Evolutionary conservation across 2,888 invertebrate genomes (phyloP), one percentile per base, ranked within the genome.

Genomic region (Muschampia plurimacula): DNA sequence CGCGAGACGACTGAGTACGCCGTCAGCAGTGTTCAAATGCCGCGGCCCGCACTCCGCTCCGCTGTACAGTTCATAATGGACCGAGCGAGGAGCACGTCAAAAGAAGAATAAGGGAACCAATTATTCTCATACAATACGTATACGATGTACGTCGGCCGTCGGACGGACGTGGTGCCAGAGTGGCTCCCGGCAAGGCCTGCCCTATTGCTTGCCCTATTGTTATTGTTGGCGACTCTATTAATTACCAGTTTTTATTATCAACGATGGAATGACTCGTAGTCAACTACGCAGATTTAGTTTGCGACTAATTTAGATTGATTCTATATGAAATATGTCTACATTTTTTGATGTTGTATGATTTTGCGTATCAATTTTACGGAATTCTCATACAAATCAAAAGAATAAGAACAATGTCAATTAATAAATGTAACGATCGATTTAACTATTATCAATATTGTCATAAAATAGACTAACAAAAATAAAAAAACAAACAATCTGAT

Each of bases 81-180:
- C 88, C 88, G 88, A 87, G 82, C 92, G 57, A 28, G 10, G 57
- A 57, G 57, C 90, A 90, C 89, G 89, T 93, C 92, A 91, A 93
- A 92, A 93, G 93, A 90, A 92, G 92, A 93, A 93, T 92, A 92
- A 89, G 85, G 85, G 82, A 86, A 84, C 88, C 93, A 93, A 93
- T 93, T 93, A 93, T 90, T 92, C 88, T 88, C 89, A 91, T 92
- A 93, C 92, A 93, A 92, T 93, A 89, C 88, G 86, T 71, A 71
- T 70, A 59, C 65, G 70, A 69, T 87, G 89, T 86, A 91, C 91
- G 92, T 89, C 89, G 90, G 84, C 80, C 84, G 83, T 83, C 87
- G 86, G 86, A 84, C 89, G 86, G 88, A 83, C 88, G 86, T 90
- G 88, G 88, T 87, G 87, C 86, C 88, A 86, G 89, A 90, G 88